phyloP scores from a whole-genome alignment of 1,140 invertebrate species.

The Orussus abietinus region DNA sequence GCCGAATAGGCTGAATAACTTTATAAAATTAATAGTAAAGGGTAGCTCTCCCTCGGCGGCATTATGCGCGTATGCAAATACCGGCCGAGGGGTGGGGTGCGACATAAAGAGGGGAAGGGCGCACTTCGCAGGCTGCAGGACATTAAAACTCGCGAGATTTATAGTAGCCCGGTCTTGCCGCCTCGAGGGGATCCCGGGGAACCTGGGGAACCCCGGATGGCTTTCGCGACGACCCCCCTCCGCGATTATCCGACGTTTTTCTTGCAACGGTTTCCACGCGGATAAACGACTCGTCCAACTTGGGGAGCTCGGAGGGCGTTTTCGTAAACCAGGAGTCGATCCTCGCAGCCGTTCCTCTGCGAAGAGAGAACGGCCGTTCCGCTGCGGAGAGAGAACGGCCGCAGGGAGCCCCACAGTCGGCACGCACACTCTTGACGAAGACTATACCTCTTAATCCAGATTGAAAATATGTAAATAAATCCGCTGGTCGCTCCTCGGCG shows the following conservation, averaged over 20 bases:
- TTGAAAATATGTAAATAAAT: constrained; percentile 57
- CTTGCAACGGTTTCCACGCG: too few relatives aligned
- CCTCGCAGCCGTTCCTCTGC: too few relatives aligned
- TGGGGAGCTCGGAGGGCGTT: too few relatives aligned
- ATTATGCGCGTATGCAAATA: constrained; percentile 55
- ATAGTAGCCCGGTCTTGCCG: constrained; percentile 32
- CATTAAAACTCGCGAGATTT: constrained; percentile 53
- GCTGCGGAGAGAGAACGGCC: background rate
- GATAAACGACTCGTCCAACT: too few relatives aligned
- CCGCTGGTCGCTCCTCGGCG: constrained; percentile 37
- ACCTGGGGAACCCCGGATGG: too few relatives aligned
- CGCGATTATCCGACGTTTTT: too few relatives aligned
- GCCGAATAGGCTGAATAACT: constrained; percentile 46
- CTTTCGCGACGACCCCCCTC: too few relatives aligned
- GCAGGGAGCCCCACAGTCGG: constrained; percentile 10
- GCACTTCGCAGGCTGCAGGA: constrained; percentile 35
- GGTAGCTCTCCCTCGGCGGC: constrained; percentile 41
- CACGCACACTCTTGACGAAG: too few relatives aligned
- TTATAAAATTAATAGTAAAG: constrained; percentile 56
- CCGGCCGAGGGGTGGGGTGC: constrained; percentile 11
- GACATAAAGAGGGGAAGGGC: constrained; percentile 10
- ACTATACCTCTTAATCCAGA: constrained; percentile 52
- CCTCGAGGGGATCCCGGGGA: too few relatives aligned
- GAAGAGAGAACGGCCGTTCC: too few relatives aligned
- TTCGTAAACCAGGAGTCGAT: too few relatives aligned